Evolutionary conservation across 2,888 invertebrate species (phyloP).

Genomic region (Hirudinaria manillensis): DNA sequence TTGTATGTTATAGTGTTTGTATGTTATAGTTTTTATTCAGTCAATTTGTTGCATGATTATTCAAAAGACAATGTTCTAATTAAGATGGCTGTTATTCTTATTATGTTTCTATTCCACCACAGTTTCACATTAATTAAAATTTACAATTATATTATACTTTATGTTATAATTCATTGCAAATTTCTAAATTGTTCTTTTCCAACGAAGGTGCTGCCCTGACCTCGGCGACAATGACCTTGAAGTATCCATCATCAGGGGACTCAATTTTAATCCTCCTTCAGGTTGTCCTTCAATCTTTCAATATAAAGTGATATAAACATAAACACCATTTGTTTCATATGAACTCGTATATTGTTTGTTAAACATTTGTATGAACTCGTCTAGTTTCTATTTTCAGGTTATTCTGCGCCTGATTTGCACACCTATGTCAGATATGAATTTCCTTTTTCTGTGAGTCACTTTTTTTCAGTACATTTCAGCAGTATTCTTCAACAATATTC

Average conservation of each 20-base stretch:
- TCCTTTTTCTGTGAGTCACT: slow-evolving; percentile 72
- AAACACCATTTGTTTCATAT: not conserved
- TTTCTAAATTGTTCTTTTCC: no score
- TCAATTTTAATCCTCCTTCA: slow-evolving; percentile 63
- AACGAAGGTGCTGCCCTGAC: slow-evolving; percentile 73
- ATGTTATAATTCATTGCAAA: no score
- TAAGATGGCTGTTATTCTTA: no score
- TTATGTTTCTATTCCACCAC: no score
- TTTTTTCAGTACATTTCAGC: not conserved
- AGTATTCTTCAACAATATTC: no score
- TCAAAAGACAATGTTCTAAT: no score
- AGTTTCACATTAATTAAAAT: no score
- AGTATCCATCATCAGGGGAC: slow-evolving; percentile 75
- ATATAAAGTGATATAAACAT: not conserved
- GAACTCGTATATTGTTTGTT: not conserved
- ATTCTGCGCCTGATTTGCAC: slow-evolving; percentile 78
- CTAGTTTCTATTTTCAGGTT: slow-evolving; percentile 58
- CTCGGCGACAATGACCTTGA: slow-evolving; percentile 83
- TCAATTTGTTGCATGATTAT: no score
- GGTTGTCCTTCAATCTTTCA: slow-evolving; percentile 44
- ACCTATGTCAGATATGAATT: slow-evolving; percentile 89
- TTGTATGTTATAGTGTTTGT: not conserved
- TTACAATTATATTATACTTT: no score
- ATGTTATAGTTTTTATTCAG: not conserved
- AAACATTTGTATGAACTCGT: not conserved